phyloP scores from a whole-genome alignment of 2,888 invertebrate genomes.

The Lasioglossum marginatum region DNA sequence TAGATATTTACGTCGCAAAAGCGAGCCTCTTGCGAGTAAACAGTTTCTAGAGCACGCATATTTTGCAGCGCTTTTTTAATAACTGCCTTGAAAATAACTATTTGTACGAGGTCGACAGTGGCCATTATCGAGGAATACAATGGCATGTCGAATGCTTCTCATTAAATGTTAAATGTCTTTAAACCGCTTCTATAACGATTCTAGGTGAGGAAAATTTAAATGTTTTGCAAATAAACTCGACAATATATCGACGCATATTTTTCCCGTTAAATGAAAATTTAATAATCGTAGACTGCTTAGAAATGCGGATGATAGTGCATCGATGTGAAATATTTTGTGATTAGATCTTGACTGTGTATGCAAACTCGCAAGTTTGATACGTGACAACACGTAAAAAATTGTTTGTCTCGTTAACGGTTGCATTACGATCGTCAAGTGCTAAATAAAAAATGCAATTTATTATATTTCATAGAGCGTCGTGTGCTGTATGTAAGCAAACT shows the following conservation, averaged over 20 bases:
- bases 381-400: background rate
- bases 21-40: background rate
- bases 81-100: background rate
- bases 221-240: background rate
- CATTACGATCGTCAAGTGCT: background rate
- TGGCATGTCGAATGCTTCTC: background rate
- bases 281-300: background rate
- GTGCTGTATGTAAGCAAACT: background rate
- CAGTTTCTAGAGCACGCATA: background rate
- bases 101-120: background rate
- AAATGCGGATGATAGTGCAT: background rate
- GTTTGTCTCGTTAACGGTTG: background rate
- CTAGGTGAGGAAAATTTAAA: background rate
- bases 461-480: background rate
- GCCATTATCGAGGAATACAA: background rate
- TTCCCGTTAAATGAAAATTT: background rate
- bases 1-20: background rate
- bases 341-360: background rate
- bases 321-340: background rate
- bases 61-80: background rate
- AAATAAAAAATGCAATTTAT: background rate
- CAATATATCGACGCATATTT: background rate
- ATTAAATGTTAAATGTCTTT: background rate
- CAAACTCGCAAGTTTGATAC: background rate
- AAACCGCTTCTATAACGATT: background rate